A percentile compares a stretch with the other conserved stretches of the same genome.
Conservation (phyloP, 2,888 invertebrate species). For the Chorisops tibialis region DNA sequence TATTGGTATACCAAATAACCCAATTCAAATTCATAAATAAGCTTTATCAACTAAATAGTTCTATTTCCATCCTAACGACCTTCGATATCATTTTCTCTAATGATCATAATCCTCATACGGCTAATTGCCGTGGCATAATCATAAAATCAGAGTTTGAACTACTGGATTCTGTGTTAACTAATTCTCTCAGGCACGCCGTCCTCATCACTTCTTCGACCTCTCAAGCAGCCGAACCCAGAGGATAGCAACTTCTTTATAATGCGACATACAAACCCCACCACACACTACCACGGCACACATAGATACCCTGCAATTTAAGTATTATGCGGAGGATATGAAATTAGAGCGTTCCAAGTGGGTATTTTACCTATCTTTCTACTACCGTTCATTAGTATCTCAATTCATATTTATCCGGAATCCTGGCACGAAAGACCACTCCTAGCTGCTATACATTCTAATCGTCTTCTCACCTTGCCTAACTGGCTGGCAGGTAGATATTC, state of each 20-base stretch:
- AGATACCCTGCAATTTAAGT: neutral
- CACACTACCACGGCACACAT: neutral
- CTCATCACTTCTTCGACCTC: constrained; percentile 1
- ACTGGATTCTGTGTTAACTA: neutral
- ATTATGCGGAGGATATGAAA: constrained; percentile 5
- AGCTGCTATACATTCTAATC: constrained; percentile 14
- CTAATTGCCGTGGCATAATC: constrained; percentile 8
- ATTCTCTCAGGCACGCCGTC: constrained; percentile 2
- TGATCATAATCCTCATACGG: constrained; percentile 9
- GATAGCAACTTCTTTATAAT: neutral
- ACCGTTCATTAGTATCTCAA: constrained; percentile 18
- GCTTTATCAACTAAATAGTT: too few relatives aligned
- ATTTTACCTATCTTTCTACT: neutral
- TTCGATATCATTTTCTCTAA: neutral
- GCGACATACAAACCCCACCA: neutral
- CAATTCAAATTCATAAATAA: too few relatives aligned
- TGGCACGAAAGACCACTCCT: constrained; percentile 3
- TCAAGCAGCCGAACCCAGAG: neutral
- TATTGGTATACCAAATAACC: too few relatives aligned
- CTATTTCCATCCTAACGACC: too few relatives aligned
- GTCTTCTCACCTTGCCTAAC: constrained; percentile 14
- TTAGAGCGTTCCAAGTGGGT: neutral
- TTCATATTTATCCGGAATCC: constrained; percentile 14
- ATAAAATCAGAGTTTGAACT: constrained; percentile 6
- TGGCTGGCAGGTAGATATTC: neutral